Evolutionary conservation across 2,888 invertebrate genomes (phyloP), one percentile per base, ranked within the genome.

Genomic region (Ophion obscuratus): DNA sequence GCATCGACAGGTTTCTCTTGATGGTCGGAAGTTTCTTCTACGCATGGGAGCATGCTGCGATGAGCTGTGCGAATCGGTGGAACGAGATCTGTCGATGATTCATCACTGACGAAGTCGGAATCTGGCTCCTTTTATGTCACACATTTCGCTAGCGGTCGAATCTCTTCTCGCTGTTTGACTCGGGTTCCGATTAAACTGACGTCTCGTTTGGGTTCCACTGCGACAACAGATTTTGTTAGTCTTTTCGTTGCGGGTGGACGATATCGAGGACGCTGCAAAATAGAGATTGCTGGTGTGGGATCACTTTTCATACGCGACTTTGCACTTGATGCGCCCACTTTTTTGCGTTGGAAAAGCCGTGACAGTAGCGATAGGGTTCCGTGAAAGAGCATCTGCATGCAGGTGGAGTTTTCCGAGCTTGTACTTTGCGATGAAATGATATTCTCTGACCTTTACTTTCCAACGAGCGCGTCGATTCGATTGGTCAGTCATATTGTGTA

Each of bases 401-500:
- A 31, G 64, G 11, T 64, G 31, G 6, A 64, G 64, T 31, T 64
- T 64, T 27, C 64, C 64, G 2, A 31, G 64, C 31, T 64, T 64
- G 27, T 64, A 64, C 24, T 31, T 64, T 11, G 31, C 17, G 31
- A 31, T 31, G 6, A 64, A 64, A 14, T 64, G 64, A 31, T 64
- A 64, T 6, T 64, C 64, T 11, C 27, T 31, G 24, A 64, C 64
- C 7, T 31, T 64, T 14, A 31, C 64, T 27, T 31, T 64, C 64
- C 64, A 64, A 31, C 64, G 64, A 24, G 64, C 64, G 1, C 64
- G 64, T 14, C 64, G 14, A 11, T 31, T 64, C 11, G 64, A 64
- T 64, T 64, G 64, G 14, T 64, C 64, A 1, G 64, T 64, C 64
- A 64, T 64, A 7, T 64, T 64, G 14, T 64, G 64, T 9, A 64